Evolutionary conservation across 2,113 vertebrate species (phyloP), one percentile per base, ranked within the genome.

Genomic region (Salvelinus fontinalis): DNA sequence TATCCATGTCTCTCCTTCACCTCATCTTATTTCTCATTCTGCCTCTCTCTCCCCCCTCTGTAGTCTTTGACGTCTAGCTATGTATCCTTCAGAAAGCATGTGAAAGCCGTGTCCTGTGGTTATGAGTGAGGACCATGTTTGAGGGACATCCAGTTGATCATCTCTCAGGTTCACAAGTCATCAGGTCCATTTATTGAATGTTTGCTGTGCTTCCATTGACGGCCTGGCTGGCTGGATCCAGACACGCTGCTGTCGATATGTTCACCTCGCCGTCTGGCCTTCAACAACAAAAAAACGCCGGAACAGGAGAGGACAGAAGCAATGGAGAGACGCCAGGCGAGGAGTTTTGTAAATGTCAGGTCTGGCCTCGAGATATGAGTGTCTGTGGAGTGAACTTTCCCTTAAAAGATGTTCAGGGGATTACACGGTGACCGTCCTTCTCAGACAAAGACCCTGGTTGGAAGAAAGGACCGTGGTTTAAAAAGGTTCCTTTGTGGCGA

Each of bases 121-220:
- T 4, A 78, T 62, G 79, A 57, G n/a, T 4, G 9, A 76, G 62
- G 79, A 62, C 59, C 70, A 1, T 27, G 67, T 65, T 54, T 64
- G 39, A 4, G 22, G 6, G 24, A 14, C 44, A 39, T 44, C 29
- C 44, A 73, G 70, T 72, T 75, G 82, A 83, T 75, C 72, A 80
- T 89, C 31, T 82, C 79, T 78, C 81, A 74, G 59, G 59, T 20
- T 60, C 60, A 80, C 84, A 84, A 85, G 82, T 86, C 87, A 89
- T 89, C 86, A 79, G 84, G 85, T 79, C 81, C 85, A 89, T 92
- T 92, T 87, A 91, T 90, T 90, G 90, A 91, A 82, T 73, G 57
- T 76, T 76, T 64, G 80, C 83, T 85, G 22, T 4, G 64, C 88
- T 88, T 70, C 84, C 82, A 84, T 77, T 80, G 79, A 85, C 87